Conservation (phyloP, 1,140 invertebrate species). For the Lamellibrachia luymesi region DNA sequence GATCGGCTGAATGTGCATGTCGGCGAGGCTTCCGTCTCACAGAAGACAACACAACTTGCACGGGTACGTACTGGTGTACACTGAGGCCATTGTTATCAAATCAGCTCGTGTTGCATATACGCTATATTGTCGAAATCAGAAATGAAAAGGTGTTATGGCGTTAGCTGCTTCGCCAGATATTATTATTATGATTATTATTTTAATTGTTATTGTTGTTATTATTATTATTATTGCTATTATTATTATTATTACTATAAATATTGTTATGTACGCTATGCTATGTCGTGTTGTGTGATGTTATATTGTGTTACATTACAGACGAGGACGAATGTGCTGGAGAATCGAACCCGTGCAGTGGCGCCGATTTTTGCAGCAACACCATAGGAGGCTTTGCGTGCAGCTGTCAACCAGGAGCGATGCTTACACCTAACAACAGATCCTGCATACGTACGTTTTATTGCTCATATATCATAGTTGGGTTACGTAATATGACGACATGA, state of each 20-base stretch:
- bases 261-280: not conserved
- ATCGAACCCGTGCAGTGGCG: not conserved
- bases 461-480: not conserved
- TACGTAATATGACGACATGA: not conserved
- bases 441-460: not conserved
- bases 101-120: no score
- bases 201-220: no score
- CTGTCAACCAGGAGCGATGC: not conserved
- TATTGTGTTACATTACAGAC: not conserved
- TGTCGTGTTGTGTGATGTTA: not conserved
- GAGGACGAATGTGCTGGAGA: not conserved
- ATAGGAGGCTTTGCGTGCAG: not conserved
- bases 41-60: not conserved
- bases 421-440: not conserved
- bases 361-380: not conserved
- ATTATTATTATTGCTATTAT: no score
- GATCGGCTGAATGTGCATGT: not conserved
- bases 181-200: no score
- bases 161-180: no score
- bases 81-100: no score
- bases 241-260: no score
- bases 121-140: no score
- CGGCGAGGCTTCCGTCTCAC: not conserved
- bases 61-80: not conserved
- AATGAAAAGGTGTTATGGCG: no score